Evolutionary conservation across 2,888 invertebrate genomes (phyloP), one percentile per base, ranked within the genome.

Genomic region (Helleia helle): DNA sequence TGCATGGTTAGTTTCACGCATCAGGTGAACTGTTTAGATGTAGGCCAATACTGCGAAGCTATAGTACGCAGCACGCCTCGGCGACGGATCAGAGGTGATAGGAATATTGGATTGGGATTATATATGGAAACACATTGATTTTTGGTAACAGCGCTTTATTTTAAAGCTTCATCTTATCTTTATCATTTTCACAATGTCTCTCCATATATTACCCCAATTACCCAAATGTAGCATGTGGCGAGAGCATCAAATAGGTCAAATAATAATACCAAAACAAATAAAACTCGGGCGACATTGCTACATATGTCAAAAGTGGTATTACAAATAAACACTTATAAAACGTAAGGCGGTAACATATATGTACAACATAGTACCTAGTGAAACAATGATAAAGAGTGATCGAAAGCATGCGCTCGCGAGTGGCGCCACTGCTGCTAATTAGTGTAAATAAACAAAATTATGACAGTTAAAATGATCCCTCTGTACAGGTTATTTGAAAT

Each of bases 111-210:
- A 64, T 51, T 58, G 71, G 74, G 64, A 58, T 60, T 73, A 77
- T 73, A 86, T 87, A 87, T 87, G 87, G 87, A 87, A 87, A 87
- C 87, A 87, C 88, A 88, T 88, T 87, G 87, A 86, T 87, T 87
- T 87, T 86, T 87, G 86, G 86, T 87, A 86, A 88, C 87, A 87
- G 87, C 86, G 88, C 88, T 88, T 88, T 88, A 88, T 88, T 88
- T 80, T 87, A 81, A 86, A 85, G 87, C 87, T 81, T 83, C 87
- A 83, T 81, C 81, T 76, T 80, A 79, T 81, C 77, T 79, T 81
- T 80, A 81, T 83, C 83, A 83, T 74, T 81, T 83, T 88, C 88
- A 88, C 88, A 88, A 88, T 88, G 88, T 88, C 87, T 85, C 87
- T 88, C 87, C 88, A 88, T 87, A 86, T 84, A 72, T 86, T 90